phyloP scores from a whole-genome alignment of 2,888 invertebrate species.

The Dasysyrphus tricinctus region DNA sequence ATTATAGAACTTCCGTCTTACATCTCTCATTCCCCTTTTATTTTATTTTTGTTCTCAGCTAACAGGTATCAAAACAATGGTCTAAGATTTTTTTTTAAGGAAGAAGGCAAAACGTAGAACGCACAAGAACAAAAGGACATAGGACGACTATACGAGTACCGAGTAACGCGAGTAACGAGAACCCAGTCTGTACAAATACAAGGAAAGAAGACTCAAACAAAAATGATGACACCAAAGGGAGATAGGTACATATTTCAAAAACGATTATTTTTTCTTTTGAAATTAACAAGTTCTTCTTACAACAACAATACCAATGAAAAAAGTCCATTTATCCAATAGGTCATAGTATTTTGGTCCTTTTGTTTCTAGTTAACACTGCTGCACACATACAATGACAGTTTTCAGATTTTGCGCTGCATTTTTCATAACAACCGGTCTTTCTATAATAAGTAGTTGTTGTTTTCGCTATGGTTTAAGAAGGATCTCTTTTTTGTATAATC shows the following conservation, averaged over 20 bases:
- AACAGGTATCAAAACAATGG: conserved; percentile 64
- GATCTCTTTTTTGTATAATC: background rate
- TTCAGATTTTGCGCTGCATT: conserved; percentile 47
- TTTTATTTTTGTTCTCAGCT: conserved; percentile 7
- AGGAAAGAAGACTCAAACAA: background rate
- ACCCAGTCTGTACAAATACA: background rate
- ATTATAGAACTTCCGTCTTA: conserved; percentile 65
- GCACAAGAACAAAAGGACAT: conserved; percentile 57
- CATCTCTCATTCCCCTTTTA: conserved; percentile 52
- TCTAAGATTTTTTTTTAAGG: conserved; percentile 2
- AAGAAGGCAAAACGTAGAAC: conserved; percentile 32
- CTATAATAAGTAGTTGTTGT: background rate
- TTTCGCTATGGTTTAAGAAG: conserved; percentile 13
- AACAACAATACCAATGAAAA: background rate
- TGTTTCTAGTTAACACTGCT: conserved; percentile 41
- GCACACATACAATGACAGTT: background rate
- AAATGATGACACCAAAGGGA: conserved; percentile 28
- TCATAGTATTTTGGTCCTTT: conserved; percentile 24
- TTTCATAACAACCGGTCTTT: conserved; percentile 39
- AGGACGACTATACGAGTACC: background rate
- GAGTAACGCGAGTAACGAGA: conserved; percentile 29
- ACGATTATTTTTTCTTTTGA: conserved; percentile 42
- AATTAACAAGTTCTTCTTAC: conserved; percentile 47
- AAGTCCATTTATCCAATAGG: conserved; percentile 22
- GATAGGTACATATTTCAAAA: no score